Evolutionary conservation across 1,140 invertebrate species (phyloP), one percentile per base, ranked within the genome.

Genomic region (Wasmannia auropunctata): DNA sequence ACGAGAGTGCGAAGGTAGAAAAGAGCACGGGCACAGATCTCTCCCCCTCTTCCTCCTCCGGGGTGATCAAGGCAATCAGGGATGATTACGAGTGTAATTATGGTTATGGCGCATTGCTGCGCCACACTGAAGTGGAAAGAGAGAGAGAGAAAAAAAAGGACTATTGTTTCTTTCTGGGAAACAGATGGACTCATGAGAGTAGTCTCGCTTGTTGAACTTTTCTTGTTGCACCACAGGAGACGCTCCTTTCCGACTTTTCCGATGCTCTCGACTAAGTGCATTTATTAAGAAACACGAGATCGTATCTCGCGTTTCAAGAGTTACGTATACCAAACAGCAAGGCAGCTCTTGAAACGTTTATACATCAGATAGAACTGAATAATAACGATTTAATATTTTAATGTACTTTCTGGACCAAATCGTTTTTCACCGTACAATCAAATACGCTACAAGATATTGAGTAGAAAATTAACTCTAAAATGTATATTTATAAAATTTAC

Each of bases 131-230:
- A 19, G n/a, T 54, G 8, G 25, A 60, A 28, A 56, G 46, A 70
- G 31, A 54, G n/a, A n/a, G n/a, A n/a, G 19, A 51, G 4, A 25
- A 19, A 31, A 77, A 86, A 56, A 40, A 67, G 60, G 85, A 87
- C 85, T 91, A 94, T 94, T 94, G 93, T 94, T 94, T 92, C 91
- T 88, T 94, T 94, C 93, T 93, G 89, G 89, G 93, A 94, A 94
- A 92, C 88, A 56, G 72, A 67, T 69, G 70, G 86, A 76, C 91
- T 92, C 90, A 92, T 90, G 77, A 88, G 85, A 88, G 87, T 89
- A 92, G 63, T 86, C 83, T 62, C 70, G 88, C 87, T 81, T 67
- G 56, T 88, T 85, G 77, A 86, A 90, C 86, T 90, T 74, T 90
- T 85, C 54, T 86, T 37, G 60, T 85, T 84, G 77, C 86, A 16